phyloP scores from a whole-genome alignment of 2,888 invertebrate species.

The Lordiphosa andalusiaca region DNA sequence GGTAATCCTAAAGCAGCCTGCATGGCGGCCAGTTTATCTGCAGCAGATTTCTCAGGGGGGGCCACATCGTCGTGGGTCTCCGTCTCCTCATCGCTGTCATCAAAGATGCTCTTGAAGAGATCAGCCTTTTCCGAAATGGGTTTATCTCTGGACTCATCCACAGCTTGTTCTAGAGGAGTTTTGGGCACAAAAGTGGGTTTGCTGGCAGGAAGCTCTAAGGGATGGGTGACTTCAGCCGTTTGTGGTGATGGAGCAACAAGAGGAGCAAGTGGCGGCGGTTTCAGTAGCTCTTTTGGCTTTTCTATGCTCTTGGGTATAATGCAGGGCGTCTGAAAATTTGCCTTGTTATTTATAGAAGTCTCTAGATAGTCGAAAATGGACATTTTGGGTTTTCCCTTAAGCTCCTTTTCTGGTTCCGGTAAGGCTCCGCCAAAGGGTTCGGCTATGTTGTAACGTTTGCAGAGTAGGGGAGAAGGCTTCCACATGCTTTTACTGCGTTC shows the following conservation, averaged over 20 bases:
- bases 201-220: constrained; percentile 1
- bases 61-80: constrained; percentile 73
- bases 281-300: constrained; percentile 19
- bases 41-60: constrained; percentile 27
- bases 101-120: constrained; percentile 93
- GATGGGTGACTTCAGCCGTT: background rate
- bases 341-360: constrained; percentile 82
- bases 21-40: constrained; percentile 43
- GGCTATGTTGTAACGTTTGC: constrained; percentile 96
- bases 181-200: constrained; percentile 62
- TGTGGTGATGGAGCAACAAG: background rate
- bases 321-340: constrained; percentile 81
- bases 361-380: constrained; percentile 89
- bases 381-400: constrained; percentile 81
- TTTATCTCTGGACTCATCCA: constrained; percentile 70
- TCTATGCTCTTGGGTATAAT: constrained; percentile 77
- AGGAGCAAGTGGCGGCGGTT: background rate
- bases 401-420: constrained; percentile 64
- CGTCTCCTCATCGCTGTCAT: constrained; percentile 86
- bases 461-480: constrained; percentile 91
- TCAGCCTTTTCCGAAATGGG: constrained; percentile 85
- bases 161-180: constrained; percentile 75
- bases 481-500: constrained; percentile 87
- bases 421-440: constrained; percentile 86
- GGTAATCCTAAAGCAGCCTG: constrained; percentile 43